Base-by-base conservation (phyloP, 2,113 vertebrate genomes). In the Gopherus flavomarginatus region DNA sequence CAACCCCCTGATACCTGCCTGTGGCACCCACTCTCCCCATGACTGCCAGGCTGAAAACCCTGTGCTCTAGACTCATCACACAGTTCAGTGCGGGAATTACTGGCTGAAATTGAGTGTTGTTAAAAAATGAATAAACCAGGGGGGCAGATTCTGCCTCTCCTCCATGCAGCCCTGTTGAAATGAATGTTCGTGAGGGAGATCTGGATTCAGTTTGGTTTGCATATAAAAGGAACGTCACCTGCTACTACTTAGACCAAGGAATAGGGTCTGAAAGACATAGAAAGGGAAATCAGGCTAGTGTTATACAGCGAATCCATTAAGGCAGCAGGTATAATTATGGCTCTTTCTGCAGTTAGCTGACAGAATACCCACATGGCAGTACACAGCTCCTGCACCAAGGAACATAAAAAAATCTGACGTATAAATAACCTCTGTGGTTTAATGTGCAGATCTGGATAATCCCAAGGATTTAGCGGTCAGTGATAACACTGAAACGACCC, bases 391-490 rank as follows among this genome's bases (percentile, higher is more conserved):
- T 83, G 38, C 38, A 19, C 27, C 5, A 42, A 47, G 42, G 44
- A 78, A 78, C 75, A 49, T 80, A 50, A 62, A 42, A 3, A 47
- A 35, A 72, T 27, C 11, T 14, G 27, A 88, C 21, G 3, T 44
- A 27, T 4, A 14, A 38, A 42, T 53, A 62, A 38, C 52, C 38
- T 35, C 83, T 47, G 47, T 95, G 26, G 86, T 89, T 90, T 92
- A 21, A 59, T 31, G 84, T 52, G 22, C 83, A 99, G 99, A 99
- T 19, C 96, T 99, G 12, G 99, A 99, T 57, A 98, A 98, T 42
- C 99, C 99, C 85, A 99, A 98, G 93, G 99, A 99, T 59, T 95
- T 99, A 95, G 98, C 97, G n/a, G 98, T 99, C 38, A 98, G 95
- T 1, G 98, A 98, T 59, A 98, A 98, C 54, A 98, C 98, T 0